Conservation (phyloP, 2,113 vertebrate species). For the Tylochromis polylepis region DNA sequence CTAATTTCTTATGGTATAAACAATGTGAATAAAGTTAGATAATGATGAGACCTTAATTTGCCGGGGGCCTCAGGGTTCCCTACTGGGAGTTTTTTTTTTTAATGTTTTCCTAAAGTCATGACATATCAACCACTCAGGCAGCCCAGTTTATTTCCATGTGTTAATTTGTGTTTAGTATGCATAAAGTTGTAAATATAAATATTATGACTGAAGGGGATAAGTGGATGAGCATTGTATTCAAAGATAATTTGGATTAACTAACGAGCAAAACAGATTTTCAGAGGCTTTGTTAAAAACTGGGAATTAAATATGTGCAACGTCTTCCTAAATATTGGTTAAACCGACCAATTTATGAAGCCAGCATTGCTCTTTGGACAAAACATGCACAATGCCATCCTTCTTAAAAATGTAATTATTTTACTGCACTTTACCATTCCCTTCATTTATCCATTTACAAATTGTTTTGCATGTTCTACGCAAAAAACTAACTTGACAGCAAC, state of each 20-base stretch:
- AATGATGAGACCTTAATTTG: slow-evolving; percentile 39
- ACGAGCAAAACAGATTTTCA: slow-evolving; percentile 26
- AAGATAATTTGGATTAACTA: slow-evolving; percentile 39
- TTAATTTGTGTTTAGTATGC: slow-evolving; percentile 32
- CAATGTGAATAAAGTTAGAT: slow-evolving; percentile 42
- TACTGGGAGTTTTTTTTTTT: slow-evolving; percentile 5
- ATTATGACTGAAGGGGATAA: slow-evolving; percentile 26
- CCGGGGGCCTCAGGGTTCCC: background rate
- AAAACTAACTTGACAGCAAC: background rate
- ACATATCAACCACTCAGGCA: slow-evolving; percentile 24
- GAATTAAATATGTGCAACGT: background rate
- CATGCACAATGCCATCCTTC: background rate
- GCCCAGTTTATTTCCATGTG: slow-evolving; percentile 1
- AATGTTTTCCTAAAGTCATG: slow-evolving; percentile 24
- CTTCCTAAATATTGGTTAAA: background rate
- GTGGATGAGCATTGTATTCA: background rate
- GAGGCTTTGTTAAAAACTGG: slow-evolving; percentile 8
- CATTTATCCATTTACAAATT: background rate
- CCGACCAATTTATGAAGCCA: background rate
- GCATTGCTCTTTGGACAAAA: background rate
- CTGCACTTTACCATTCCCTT: background rate
- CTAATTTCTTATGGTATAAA: slow-evolving; percentile 24
- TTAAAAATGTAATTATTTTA: background rate
- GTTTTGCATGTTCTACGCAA: background rate
- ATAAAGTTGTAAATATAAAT: slow-evolving; percentile 24